Evolutionary conservation across 2,888 invertebrate species (phyloP).

Genomic region (Campaea margaritaria): DNA sequence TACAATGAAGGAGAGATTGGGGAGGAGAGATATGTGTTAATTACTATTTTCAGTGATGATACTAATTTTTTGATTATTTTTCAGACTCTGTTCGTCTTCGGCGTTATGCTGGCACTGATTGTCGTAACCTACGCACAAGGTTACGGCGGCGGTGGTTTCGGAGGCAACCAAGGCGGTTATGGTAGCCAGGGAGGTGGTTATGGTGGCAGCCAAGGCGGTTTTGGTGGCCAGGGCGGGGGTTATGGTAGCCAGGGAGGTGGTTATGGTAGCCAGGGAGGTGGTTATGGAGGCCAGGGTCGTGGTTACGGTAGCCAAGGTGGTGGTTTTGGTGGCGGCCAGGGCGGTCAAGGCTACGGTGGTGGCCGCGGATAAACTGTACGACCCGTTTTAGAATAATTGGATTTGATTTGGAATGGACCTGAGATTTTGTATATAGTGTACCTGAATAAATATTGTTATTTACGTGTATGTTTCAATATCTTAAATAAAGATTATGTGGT

Average conservation of each 20-base stretch:
- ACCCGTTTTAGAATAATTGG: not conserved
- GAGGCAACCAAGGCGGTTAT: slow-evolving; percentile 9
- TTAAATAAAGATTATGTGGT: no score
- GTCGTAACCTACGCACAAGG: slow-evolving; percentile 45
- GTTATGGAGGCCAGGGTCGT: slow-evolving; percentile 26
- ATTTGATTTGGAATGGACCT: not conserved
- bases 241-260: not conserved
- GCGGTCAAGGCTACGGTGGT: slow-evolving; percentile 29
- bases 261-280: slow-evolving; percentile 24
- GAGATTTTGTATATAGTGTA: slow-evolving; percentile 12
- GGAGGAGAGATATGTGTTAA: no score
- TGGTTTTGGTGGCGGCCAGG: slow-evolving; percentile 22
- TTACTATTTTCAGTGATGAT: no score
- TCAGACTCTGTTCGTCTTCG: slow-evolving; percentile 1
- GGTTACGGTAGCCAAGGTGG: slow-evolving; percentile 42
- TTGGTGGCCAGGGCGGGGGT: slow-evolving; percentile 36
- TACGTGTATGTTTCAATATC: not conserved
- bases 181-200: slow-evolving; percentile 34
- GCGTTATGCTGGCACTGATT: slow-evolving; percentile 30
- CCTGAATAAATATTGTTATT: slow-evolving; percentile 4
- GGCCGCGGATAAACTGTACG: not conserved
- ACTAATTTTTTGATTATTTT: not conserved
- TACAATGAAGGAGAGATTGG: no score
- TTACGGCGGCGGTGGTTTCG: not conserved
- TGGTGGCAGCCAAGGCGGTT: slow-evolving; percentile 27